A percentile compares a stretch with the other conserved stretches of the same genome.
These are phyloP conservation scores for Zaprionus ghesquierei DNA, from an alignment of 1,140 invertebrate species.

Conservation along the genomic window DNA sequence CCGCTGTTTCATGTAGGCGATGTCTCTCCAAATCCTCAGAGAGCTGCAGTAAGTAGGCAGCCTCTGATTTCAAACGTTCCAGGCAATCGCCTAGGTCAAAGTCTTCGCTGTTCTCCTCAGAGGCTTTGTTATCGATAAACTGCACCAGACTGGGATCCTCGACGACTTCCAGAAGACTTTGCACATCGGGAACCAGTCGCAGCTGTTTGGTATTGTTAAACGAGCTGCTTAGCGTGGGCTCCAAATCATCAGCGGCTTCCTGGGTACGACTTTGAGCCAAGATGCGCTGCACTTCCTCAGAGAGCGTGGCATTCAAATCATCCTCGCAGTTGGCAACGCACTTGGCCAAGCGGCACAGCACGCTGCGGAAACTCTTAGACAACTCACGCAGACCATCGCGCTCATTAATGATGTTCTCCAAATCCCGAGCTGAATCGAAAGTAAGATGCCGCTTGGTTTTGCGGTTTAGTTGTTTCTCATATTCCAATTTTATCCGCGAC, in stretches of 20 bases:
- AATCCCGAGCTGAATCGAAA: constrained; percentile 84
- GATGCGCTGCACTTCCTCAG: constrained; percentile 85
- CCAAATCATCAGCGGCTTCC: constrained; percentile 56
- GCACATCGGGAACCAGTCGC: constrained; percentile 87
- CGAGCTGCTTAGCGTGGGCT: constrained; percentile 55
- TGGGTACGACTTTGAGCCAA: constrained; percentile 59
- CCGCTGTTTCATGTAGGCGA: constrained; percentile 11
- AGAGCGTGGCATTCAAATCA: constrained; percentile 89
- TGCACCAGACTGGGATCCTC: constrained; percentile 78
- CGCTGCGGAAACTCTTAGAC: constrained; percentile 75
- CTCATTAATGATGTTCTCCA: constrained; percentile 85
- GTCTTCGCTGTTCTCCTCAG: constrained; percentile 77
- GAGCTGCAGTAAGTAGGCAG: constrained; percentile 86
- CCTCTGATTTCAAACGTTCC: constrained; percentile 86
- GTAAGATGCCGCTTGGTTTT: constrained; percentile 84
- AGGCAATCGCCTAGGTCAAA: constrained; percentile 87
- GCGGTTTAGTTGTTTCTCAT: constrained; percentile 82
- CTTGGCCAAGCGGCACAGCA: constrained; percentile 87
- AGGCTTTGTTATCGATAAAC: constrained; percentile 75
- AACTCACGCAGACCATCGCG: constrained; percentile 77
- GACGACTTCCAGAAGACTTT: constrained; percentile 84
- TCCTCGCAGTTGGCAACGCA: constrained; percentile 90
- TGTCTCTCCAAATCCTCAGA: constrained; percentile 82
- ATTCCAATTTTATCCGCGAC: constrained; percentile 82
- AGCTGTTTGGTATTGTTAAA: constrained; percentile 51